These are phyloP conservation scores for Leuctra nigra DNA, from an alignment of 2,888 invertebrate genomes.

Conservation along the genomic window DNA sequence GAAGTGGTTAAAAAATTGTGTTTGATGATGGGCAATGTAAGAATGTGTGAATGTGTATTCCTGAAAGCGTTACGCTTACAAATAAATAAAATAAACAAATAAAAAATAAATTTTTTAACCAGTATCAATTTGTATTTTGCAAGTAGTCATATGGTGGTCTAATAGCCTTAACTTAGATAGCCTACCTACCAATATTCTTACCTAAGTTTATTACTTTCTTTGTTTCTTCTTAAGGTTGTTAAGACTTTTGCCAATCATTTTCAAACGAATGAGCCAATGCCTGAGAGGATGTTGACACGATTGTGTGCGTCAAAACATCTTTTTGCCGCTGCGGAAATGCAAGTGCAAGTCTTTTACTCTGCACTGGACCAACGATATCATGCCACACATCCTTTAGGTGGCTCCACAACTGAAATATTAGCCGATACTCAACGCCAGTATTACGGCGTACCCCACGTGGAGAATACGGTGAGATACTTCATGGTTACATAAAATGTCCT, in stretches of 20 bases:
- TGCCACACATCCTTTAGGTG: conserved; percentile 47
- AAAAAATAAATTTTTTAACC: too few relatives aligned
- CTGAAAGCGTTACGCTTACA: too few relatives aligned
- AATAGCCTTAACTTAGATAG: too few relatives aligned
- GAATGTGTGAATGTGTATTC: too few relatives aligned
- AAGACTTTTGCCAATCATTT: conserved; percentile 85
- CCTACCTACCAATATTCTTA: background rate
- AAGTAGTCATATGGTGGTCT: too few relatives aligned
- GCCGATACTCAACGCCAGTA: conserved; percentile 71
- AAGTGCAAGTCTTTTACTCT: conserved; percentile 87
- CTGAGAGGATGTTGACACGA: conserved; percentile 68
- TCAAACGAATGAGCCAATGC: conserved; percentile 77
- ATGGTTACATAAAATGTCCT: too few relatives aligned
- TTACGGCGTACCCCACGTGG: conserved; percentile 79
- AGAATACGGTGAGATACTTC: conserved; percentile 64
- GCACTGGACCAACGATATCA: conserved; percentile 89
- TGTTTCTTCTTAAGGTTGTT: conserved; percentile 66
- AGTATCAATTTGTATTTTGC: too few relatives aligned
- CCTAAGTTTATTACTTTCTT: background rate
- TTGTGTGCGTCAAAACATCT: conserved; percentile 80
- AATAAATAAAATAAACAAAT: too few relatives aligned
- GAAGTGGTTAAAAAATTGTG: too few relatives aligned
- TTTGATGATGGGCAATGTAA: too few relatives aligned
- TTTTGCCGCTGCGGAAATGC: conserved; percentile 84
- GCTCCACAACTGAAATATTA: conserved; percentile 64